Conservation (phyloP, 2,113 vertebrate species). For the Benitochromis conjunctus region DNA sequence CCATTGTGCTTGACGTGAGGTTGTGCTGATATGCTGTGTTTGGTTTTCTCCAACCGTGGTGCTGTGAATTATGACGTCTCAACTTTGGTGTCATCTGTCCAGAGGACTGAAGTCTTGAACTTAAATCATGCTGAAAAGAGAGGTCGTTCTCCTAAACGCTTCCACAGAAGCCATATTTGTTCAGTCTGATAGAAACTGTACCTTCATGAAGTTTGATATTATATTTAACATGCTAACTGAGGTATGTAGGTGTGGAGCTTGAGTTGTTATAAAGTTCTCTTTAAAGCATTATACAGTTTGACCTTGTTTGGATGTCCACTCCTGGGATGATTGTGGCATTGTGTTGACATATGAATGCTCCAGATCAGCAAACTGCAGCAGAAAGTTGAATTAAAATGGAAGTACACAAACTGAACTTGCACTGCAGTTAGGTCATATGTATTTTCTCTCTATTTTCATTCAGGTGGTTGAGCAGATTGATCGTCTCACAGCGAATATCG, state of each 20-base stretch:
- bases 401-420: background rate
- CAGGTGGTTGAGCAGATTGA: slow-evolving; percentile 79
- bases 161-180: background rate
- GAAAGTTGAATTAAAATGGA: background rate
- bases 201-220: background rate
- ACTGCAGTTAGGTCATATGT: background rate
- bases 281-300: background rate
- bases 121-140: background rate
- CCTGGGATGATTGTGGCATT: background rate
- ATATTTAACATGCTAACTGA: background rate
- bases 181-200: background rate
- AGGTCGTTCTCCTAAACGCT: background rate
- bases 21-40: background rate
- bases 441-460: slow-evolving; percentile 29
- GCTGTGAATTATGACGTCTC: background rate
- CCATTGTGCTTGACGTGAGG: background rate
- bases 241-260: background rate
- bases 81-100: background rate
- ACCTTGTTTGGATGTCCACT: background rate
- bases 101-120: background rate
- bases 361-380: background rate
- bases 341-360: background rate
- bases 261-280: background rate
- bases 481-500: slow-evolving; percentile 71
- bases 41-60: background rate